phyloP scores from a whole-genome alignment of 2,888 invertebrate species.

The Mamestra brassicae region DNA sequence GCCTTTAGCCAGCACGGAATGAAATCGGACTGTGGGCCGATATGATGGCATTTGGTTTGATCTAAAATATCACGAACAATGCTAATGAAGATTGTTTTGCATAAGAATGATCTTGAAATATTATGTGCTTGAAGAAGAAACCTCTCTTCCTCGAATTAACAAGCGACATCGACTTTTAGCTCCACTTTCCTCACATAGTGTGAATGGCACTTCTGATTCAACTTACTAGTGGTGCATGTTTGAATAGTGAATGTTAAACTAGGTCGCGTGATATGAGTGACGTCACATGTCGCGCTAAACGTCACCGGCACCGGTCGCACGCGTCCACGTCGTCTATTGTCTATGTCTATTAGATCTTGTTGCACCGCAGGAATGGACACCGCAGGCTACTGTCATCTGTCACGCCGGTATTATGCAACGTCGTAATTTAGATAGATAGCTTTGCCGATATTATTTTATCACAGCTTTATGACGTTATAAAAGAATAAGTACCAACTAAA shows the following conservation, averaged over 20 bases:
- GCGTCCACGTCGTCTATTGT: not conserved
- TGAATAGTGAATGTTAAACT: slow-evolving; percentile 18
- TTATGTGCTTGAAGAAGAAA: too few relatives aligned
- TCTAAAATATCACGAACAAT: too few relatives aligned
- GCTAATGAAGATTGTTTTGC: too few relatives aligned
- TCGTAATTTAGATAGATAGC: slow-evolving; percentile 19
- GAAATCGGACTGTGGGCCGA: not conserved
- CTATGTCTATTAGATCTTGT: not conserved
- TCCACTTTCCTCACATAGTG: not conserved
- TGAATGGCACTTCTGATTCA: slow-evolving; percentile 16
- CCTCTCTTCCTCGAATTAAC: too few relatives aligned
- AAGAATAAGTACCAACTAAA: not conserved
- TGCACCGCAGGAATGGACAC: not conserved
- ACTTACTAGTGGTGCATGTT: not conserved
- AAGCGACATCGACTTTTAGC: too few relatives aligned
- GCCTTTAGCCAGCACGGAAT: not conserved
- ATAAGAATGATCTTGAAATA: too few relatives aligned
- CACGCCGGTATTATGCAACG: not conserved
- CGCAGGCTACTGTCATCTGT: not conserved
- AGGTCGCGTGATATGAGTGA: slow-evolving; percentile 16
- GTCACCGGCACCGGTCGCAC: slow-evolving; percentile 13
- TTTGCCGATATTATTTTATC: not conserved
- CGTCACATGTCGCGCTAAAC: slow-evolving; percentile 10
- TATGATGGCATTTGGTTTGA: not conserved
- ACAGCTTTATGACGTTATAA: not conserved